Conservation (phyloP, 2,797 vertebrate species). For the Rhyacichthys aspro region DNA sequence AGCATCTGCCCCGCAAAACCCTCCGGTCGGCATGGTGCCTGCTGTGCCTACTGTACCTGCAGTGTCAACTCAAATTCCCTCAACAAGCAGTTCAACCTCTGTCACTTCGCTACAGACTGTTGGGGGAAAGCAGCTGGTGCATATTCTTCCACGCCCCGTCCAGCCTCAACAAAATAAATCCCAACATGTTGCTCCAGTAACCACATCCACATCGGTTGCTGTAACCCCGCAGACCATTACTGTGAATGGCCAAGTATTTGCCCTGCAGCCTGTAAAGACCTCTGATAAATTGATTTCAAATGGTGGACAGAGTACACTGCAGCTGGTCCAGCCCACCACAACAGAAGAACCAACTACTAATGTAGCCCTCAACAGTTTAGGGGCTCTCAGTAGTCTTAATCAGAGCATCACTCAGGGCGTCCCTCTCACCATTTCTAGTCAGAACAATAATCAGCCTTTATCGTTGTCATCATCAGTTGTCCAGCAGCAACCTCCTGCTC, state of each 20-base stretch:
- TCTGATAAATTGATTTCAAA: slow-evolving; percentile 86
- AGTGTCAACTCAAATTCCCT: slow-evolving; percentile 73
- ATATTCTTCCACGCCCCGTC: slow-evolving; percentile 91
- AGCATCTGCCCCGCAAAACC: slow-evolving; percentile 83
- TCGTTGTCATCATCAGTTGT: slow-evolving; percentile 74
- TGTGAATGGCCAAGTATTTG: slow-evolving; percentile 96
- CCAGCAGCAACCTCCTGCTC: slow-evolving; percentile 62
- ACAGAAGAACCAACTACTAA: slow-evolving; percentile 94
- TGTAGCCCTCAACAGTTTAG: slow-evolving; percentile 93
- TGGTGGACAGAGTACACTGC: slow-evolving; percentile 83
- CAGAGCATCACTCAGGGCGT: slow-evolving; percentile 94
- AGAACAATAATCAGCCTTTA: slow-evolving; percentile 82
- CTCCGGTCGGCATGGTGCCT: slow-evolving; percentile 82
- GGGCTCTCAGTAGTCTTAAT: slow-evolving; percentile 95
- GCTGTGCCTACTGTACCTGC: slow-evolving; percentile 81
- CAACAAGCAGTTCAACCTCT: slow-evolving; percentile 76
- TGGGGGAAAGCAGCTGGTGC: slow-evolving; percentile 94
- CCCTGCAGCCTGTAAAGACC: slow-evolving; percentile 92
- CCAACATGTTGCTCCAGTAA: slow-evolving; percentile 75
- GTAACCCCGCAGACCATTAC: slow-evolving; percentile 94
- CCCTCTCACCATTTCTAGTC: slow-evolving; percentile 79
- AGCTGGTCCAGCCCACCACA: slow-evolving; percentile 94
- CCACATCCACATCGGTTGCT: slow-evolving; percentile 75
- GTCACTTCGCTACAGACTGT: slow-evolving; percentile 85
- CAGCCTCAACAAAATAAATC: slow-evolving; percentile 69